Percentiles rank a stretch among this genome's conserved stretches.
These are phyloP conservation scores for Protobothrops flavoviridis DNA, from an alignment of 2,113 vertebrate genomes.

Conservation along the genomic window DNA sequence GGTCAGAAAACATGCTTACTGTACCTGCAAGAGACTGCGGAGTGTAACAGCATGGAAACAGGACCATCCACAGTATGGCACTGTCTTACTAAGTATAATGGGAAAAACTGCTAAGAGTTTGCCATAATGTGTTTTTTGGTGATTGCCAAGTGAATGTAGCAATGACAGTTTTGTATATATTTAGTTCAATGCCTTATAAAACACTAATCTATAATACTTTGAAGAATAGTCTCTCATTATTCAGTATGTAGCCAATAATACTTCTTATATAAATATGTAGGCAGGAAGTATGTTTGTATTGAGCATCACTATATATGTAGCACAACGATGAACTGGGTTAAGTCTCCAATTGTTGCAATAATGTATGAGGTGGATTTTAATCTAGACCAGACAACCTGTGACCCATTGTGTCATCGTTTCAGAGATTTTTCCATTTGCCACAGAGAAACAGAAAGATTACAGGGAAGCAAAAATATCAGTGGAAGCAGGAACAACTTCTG, in stretches of 20 bases:
- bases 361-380: background rate
- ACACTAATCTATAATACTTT: constrained; percentile 11
- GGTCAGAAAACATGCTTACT: constrained; percentile 73
- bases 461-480: background rate
- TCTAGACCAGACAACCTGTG: background rate
- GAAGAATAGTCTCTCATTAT: background rate
- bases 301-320: background rate
- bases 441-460: background rate
- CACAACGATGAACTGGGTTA: background rate
- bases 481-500: background rate
- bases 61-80: constrained; percentile 72
- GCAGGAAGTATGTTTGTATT: background rate
- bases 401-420: background rate
- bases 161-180: constrained; percentile 15
- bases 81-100: constrained; percentile 56
- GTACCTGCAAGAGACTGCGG: constrained; percentile 72
- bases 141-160: constrained; percentile 32
- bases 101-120: constrained; percentile 2
- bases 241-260: background rate
- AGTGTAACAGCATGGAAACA: constrained; percentile 48
- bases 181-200: background rate
- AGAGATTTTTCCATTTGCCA: background rate
- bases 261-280: background rate
- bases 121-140: background rate
- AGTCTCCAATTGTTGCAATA: background rate